Conservation (phyloP, 1,140 invertebrate species). For the Hycleus cichorii region DNA sequence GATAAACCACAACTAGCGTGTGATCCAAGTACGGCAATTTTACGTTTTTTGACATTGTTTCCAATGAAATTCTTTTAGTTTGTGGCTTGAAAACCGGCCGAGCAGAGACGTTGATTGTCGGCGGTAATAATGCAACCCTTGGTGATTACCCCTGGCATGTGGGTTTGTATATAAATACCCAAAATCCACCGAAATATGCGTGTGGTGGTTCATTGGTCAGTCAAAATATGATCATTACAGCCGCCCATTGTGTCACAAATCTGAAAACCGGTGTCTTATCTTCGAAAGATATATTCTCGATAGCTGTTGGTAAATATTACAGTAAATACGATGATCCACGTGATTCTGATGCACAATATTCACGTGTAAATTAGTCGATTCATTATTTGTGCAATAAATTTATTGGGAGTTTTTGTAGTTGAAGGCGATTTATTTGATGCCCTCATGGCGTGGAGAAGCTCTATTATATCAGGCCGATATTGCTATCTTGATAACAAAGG, state of each 20-base stretch:
- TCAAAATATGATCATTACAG: slow-evolving; percentile 3
- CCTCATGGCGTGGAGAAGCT: neutral
- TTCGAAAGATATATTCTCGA: neutral
- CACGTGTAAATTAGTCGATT: slow-evolving; percentile 1
- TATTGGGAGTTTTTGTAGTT: slow-evolving; percentile 7
- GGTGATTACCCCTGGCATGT: slow-evolving; percentile 5
- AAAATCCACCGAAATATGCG: neutral
- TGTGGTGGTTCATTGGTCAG: slow-evolving; percentile 1
- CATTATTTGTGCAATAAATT: neutral
- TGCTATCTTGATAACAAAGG: neutral
- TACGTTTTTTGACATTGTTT: neutral
- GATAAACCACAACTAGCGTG: neutral
- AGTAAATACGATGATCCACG: slow-evolving; percentile 15
- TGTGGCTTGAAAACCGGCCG: slow-evolving; percentile 1
- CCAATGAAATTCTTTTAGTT: slow-evolving; percentile 1
- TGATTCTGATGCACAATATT: slow-evolving; percentile 22
- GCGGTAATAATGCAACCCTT: neutral
- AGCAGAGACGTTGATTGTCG: neutral
- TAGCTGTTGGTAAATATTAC: slow-evolving; percentile 31
- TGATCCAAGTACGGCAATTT: neutral
- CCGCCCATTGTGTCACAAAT: slow-evolving; percentile 8
- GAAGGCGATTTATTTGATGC: neutral
- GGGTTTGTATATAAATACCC: neutral
- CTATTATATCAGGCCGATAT: neutral
- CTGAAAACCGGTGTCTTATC: neutral